Evolutionary conservation across 2,113 vertebrate species (phyloP).

Genomic region (Hippocampus comes): DNA sequence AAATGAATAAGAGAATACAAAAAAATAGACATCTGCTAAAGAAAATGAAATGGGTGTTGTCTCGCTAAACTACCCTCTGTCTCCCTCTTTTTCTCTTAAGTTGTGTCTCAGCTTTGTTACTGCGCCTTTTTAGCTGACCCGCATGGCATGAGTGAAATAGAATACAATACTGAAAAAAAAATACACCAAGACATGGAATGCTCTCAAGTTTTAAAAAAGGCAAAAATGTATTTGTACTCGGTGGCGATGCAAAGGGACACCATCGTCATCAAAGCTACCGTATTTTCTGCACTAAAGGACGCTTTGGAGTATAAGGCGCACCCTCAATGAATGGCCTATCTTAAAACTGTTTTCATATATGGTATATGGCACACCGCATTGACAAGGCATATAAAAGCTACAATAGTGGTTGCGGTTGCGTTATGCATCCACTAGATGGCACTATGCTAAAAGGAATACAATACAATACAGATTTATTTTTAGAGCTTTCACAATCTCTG

Average conservation of each 20-base stretch:
- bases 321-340: too few relatives aligned
- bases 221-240: neutral
- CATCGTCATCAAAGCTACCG: neutral
- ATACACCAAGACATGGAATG: conserved; percentile 11
- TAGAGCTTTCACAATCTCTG: too few relatives aligned
- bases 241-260: neutral
- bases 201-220: neutral
- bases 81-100: neutral
- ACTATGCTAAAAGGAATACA: too few relatives aligned
- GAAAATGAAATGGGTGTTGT: neutral
- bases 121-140: conserved; percentile 60
- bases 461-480: too few relatives aligned
- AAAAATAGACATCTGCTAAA: neutral
- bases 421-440: too few relatives aligned
- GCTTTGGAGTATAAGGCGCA: too few relatives aligned
- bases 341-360: too few relatives aligned
- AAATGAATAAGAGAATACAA: neutral
- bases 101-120: neutral
- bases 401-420: too few relatives aligned
- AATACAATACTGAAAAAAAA: conserved; percentile 38
- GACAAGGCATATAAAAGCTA: too few relatives aligned
- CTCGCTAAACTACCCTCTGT: neutral
- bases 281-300: too few relatives aligned
- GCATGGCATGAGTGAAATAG: conserved; percentile 69
- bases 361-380: too few relatives aligned